These are phyloP conservation scores for Drosophila parvula DNA, from an alignment of 1,140 invertebrate genomes.

Conservation along the genomic window DNA sequence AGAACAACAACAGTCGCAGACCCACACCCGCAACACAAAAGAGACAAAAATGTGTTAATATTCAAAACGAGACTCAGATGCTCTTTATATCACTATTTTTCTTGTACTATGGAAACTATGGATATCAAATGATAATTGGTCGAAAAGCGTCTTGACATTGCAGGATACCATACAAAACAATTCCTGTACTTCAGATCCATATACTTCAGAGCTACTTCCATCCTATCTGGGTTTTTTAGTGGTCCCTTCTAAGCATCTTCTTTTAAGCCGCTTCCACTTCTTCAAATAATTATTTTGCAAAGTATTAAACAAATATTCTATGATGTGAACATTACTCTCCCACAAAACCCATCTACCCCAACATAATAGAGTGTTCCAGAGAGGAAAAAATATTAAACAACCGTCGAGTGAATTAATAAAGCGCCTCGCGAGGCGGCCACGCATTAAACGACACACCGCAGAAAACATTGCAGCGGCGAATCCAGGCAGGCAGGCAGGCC, in stretches of 20 bases:
- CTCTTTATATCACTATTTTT: constrained; percentile 10
- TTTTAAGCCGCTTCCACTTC: too few relatives aligned
- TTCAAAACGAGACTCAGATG: constrained; percentile 6
- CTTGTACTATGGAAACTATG: too few relatives aligned
- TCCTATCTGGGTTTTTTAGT: too few relatives aligned
- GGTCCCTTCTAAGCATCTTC: too few relatives aligned
- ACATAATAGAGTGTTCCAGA: constrained; percentile 11
- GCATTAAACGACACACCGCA: constrained; percentile 73
- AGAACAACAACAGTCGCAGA: constrained; percentile 30
- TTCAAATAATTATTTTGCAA: too few relatives aligned
- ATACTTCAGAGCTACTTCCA: too few relatives aligned
- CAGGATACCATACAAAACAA: too few relatives aligned
- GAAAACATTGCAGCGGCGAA: constrained; percentile 55
- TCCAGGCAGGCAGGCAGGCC: constrained; percentile 43
- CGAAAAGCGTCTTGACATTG: too few relatives aligned
- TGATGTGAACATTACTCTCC: background rate
- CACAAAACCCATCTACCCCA: background rate
- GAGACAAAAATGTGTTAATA: constrained; percentile 4
- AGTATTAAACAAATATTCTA: background rate
- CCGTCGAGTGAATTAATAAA: constrained; percentile 81
- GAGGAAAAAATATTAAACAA: constrained; percentile 67
- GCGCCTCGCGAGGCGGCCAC: constrained; percentile 70
- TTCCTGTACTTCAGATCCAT: too few relatives aligned
- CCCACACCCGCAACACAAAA: constrained; percentile 61
- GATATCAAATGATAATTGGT: too few relatives aligned